Evolutionary conservation across 2,797 vertebrate species (phyloP).

Genomic region (Sebastes trivittatus): DNA sequence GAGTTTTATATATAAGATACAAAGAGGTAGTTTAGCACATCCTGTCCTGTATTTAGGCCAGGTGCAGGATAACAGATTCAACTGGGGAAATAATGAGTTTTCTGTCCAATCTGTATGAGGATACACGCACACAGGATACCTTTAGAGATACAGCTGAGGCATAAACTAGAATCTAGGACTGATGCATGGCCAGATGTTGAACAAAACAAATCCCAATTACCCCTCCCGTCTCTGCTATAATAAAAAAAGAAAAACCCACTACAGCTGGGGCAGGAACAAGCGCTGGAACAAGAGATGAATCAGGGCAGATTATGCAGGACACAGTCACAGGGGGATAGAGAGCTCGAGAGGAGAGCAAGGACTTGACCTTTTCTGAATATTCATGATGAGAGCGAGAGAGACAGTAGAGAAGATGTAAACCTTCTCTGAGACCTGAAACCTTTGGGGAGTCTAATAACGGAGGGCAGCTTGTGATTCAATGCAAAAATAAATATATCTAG

Average conservation of each 20-base stretch:
- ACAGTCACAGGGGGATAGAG: slow-evolving; percentile 41
- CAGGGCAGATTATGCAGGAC: slow-evolving; percentile 73
- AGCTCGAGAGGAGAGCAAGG: slow-evolving; percentile 41
- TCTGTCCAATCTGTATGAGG: neutral
- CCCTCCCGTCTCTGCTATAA: slow-evolving; percentile 24
- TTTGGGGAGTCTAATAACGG: slow-evolving; percentile 20
- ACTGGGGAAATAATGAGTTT: neutral
- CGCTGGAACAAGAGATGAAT: slow-evolving; percentile 66
- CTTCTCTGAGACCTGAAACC: slow-evolving; percentile 7
- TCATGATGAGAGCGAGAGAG: slow-evolving; percentile 35
- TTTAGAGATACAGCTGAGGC: slow-evolving; percentile 8
- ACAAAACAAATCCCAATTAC: slow-evolving; percentile 57
- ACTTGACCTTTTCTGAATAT: slow-evolving; percentile 72
- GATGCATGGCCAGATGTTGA: slow-evolving; percentile 62
- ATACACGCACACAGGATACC: neutral
- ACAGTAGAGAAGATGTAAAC: slow-evolving; percentile 38
- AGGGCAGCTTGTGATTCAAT: slow-evolving; percentile 21
- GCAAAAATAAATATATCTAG: slow-evolving; percentile 47
- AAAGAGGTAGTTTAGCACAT: neutral
- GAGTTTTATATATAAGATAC: neutral
- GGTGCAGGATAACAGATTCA: neutral
- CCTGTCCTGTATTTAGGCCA: neutral
- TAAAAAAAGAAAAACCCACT: neutral
- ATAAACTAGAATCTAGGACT: slow-evolving; percentile 37
- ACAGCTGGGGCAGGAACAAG: slow-evolving; percentile 52